Evolutionary conservation across 2,113 vertebrate species (phyloP).

Genomic region (Canis aureus): DNA sequence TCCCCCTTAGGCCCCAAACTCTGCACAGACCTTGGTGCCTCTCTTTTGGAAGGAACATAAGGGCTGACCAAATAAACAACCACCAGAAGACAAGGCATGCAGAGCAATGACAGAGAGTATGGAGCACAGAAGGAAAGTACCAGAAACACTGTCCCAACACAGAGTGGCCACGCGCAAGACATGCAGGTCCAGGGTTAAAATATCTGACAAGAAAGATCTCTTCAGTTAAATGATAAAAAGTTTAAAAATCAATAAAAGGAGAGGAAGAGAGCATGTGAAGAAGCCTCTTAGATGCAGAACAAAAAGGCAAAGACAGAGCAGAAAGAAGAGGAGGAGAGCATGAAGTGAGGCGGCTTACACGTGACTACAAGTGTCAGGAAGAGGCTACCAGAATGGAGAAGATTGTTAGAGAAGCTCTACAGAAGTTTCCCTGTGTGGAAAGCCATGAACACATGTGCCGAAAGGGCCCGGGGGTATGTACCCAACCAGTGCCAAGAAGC

Average conservation of each 20-base stretch:
- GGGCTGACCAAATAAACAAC: neutral
- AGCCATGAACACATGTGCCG: neutral
- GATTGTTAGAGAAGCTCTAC: neutral
- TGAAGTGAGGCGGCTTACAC: neutral
- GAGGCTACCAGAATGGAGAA: neutral
- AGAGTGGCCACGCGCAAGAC: neutral
- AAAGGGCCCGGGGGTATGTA: neutral
- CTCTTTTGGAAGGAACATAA: neutral
- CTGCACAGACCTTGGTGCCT: neutral
- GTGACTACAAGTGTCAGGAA: neutral
- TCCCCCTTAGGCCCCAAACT: neutral
- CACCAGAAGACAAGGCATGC: neutral
- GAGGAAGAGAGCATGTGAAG: neutral
- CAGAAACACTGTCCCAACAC: too few relatives aligned
- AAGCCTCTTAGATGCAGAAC: neutral
- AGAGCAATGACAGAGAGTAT: neutral
- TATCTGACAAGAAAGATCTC: neutral
- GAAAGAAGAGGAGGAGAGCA: neutral
- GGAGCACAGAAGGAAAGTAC: neutral
- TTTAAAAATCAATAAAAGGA: neutral
- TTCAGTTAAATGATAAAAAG: neutral
- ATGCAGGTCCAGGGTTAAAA: neutral
- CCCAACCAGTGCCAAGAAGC: neutral
- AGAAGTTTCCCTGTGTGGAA: neutral
- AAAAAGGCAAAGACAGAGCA: neutral